A percentile compares a stretch with the other conserved stretches of the same genome.
Conservation (phyloP, 2,113 vertebrate species). For the Spilogale gracilis region DNA sequence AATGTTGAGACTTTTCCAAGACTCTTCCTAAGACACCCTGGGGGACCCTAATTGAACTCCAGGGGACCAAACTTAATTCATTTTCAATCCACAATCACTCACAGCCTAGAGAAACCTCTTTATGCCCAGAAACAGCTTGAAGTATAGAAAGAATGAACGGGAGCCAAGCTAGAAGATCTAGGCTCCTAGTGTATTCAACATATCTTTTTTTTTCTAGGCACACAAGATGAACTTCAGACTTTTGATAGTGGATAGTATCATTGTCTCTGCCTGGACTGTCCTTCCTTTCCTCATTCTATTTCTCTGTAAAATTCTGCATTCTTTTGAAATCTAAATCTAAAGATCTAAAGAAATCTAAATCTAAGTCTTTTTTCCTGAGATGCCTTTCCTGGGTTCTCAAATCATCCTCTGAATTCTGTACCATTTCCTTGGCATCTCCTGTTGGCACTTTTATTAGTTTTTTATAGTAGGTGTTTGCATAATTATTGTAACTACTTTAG, state of each 20-base stretch:
- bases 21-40: conserved; percentile 26
- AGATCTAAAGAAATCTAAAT: not conserved
- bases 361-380: not conserved
- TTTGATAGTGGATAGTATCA: not conserved
- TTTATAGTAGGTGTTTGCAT: not conserved
- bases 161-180: not conserved
- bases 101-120: not conserved
- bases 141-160: not conserved
- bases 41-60: conserved; percentile 56
- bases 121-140: not conserved
- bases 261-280: not conserved
- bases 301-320: not conserved
- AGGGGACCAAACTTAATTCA: conserved; percentile 32
- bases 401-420: not conserved
- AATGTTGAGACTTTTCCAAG: conserved; percentile 48
- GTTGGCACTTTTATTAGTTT: not conserved
- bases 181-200: not conserved
- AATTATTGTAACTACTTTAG: not conserved
- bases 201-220: not conserved
- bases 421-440: not conserved
- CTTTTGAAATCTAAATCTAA: not conserved
- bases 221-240: not conserved
- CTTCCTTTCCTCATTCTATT: not conserved
- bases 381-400: rapidly evolving
- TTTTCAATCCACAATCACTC: conserved; percentile 33